Percentiles rank a stretch among this genome's conserved stretches.
These are phyloP conservation scores for Hipposideros armiger DNA, from an alignment of 2,113 vertebrate species.

Conservation along the genomic window DNA sequence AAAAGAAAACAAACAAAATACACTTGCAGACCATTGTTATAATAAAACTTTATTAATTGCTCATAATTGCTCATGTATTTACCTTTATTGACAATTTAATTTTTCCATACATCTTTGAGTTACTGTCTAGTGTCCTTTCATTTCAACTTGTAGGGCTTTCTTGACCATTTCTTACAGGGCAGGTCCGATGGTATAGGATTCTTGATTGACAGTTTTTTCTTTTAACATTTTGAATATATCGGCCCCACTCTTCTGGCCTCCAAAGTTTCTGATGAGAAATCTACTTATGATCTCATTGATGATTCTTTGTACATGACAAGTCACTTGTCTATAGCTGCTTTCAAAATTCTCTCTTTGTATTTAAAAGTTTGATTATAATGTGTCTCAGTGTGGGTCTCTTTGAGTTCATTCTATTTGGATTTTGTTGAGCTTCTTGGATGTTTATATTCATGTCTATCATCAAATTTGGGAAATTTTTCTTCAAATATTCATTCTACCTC, in stretches of 20 bases:
- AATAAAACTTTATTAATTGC: neutral
- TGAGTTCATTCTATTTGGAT: neutral
- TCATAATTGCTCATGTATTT: neutral
- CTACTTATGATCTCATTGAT: neutral
- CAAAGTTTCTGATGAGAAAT: conserved; percentile 28
- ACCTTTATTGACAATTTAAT: conserved; percentile 8
- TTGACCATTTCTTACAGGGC: neutral
- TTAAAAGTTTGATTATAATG: neutral
- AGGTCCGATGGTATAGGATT: neutral
- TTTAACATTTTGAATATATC: neutral
- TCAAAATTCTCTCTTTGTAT: neutral
- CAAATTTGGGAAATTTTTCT: neutral
- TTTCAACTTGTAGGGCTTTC: neutral
- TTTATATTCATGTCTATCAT: neutral
- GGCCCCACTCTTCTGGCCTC: neutral
- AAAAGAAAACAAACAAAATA: neutral
- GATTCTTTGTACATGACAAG: neutral
- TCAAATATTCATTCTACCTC: neutral
- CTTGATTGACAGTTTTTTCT: neutral
- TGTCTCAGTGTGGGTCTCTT: neutral
- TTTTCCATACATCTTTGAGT: neutral
- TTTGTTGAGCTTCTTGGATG: neutral
- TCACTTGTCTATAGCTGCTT: neutral
- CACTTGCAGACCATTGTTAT: neutral
- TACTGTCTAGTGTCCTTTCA: neutral